A percentile compares a stretch with the other conserved stretches of the same genome.
Evolutionary conservation across 2,113 vertebrate species (phyloP).

Genomic region (Neodontobutis hainanensis): DNA sequence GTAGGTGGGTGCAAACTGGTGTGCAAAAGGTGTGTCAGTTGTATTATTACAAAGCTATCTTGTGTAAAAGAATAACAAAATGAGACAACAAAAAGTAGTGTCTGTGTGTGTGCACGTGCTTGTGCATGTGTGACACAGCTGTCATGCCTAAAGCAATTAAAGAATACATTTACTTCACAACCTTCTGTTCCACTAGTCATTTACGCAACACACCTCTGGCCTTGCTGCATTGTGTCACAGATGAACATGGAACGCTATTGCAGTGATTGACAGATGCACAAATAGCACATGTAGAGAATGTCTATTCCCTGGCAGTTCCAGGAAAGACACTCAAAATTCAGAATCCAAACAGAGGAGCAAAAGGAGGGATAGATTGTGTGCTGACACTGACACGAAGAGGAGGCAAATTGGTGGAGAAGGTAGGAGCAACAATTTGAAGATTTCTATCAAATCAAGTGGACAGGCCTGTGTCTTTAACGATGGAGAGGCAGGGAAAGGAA

Average conservation of each 20-base stretch:
- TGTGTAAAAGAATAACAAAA: slow-evolving; percentile 13
- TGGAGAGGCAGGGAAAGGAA: slow-evolving; percentile 18
- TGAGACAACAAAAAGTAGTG: neutral
- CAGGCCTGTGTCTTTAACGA: slow-evolving; percentile 47
- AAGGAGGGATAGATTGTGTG: slow-evolving; percentile 44
- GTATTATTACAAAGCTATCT: slow-evolving; percentile 10
- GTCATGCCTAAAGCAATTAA: slow-evolving; percentile 56
- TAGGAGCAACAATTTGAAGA: slow-evolving; percentile 54
- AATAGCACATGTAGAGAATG: slow-evolving; percentile 30
- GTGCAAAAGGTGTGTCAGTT: slow-evolving; percentile 50
- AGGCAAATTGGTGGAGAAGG: slow-evolving; percentile 21
- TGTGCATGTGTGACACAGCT: slow-evolving; percentile 50
- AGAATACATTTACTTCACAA: slow-evolving; percentile 53
- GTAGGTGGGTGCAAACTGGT: slow-evolving; percentile 52
- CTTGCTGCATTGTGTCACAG: slow-evolving; percentile 39
- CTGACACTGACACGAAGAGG: slow-evolving; percentile 38
- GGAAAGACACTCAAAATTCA: slow-evolving; percentile 61
- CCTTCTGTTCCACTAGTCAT: slow-evolving; percentile 42
- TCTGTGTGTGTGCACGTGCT: slow-evolving; percentile 22
- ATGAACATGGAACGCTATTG: slow-evolving; percentile 14
- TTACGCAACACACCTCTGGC: slow-evolving; percentile 51
- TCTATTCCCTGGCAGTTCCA: slow-evolving; percentile 46
- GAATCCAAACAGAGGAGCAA: slow-evolving; percentile 42
- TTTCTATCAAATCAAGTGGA: slow-evolving; percentile 60
- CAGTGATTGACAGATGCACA: slow-evolving; percentile 30